Percentiles rank a stretch among this genome's conserved stretches.
Evolutionary conservation across 2,797 vertebrate genomes (phyloP).

Genomic region (Xiphorhynchus erythropygius): DNA sequence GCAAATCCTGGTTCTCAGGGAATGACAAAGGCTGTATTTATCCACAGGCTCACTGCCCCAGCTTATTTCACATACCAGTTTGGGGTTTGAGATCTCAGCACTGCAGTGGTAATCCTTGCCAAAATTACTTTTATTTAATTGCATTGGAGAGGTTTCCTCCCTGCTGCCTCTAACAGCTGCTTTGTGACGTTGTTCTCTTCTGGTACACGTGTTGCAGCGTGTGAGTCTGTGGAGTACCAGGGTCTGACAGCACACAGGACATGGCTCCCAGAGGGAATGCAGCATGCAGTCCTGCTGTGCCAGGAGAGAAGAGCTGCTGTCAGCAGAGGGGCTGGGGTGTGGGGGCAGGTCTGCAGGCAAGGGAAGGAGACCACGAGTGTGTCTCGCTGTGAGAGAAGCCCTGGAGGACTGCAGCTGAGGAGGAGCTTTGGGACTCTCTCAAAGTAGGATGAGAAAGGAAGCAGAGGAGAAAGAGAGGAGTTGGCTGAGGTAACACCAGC

Average conservation of each 20-base stretch:
- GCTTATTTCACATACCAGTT: neutral
- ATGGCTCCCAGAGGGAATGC: neutral
- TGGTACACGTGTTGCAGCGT: neutral
- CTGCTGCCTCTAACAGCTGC: neutral
- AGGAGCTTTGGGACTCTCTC: neutral
- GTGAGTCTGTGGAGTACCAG: neutral
- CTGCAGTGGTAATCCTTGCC: neutral
- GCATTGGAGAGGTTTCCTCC: neutral
- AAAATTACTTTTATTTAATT: neutral
- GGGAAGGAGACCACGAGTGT: neutral
- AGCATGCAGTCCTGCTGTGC: neutral
- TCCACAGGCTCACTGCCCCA: neutral
- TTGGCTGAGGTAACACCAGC: neutral
- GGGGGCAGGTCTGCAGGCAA: neutral
- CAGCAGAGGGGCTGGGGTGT: neutral
- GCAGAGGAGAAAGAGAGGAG: neutral
- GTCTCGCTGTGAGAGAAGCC: neutral
- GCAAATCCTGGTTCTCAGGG: neutral
- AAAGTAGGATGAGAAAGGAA: neutral
- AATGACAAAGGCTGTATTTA: neutral
- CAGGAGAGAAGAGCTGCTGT: neutral
- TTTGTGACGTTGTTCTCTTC: neutral
- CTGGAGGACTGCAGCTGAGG: neutral
- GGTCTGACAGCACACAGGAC: rapidly evolving
- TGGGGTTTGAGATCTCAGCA: neutral